Evolutionary conservation across 2,113 vertebrate species (phyloP), one percentile per base, ranked within the genome.

Genomic region (Leptobrachium ailaonicum): DNA sequence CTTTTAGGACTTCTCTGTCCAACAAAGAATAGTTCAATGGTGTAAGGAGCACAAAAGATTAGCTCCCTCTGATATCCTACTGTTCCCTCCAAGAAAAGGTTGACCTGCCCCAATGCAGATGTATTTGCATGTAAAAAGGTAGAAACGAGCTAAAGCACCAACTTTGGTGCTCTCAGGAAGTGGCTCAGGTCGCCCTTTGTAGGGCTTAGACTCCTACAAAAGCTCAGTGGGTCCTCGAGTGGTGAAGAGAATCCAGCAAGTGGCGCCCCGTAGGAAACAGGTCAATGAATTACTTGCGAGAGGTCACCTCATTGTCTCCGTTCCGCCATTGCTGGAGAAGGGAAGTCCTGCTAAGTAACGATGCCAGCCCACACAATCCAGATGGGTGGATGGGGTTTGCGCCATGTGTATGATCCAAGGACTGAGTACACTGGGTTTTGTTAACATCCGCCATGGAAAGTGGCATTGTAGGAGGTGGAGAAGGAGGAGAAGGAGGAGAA

Each of bases 401-500:
- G 42, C 79, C 77, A 81, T 70, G 64, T 41, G 63, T 50, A 50
- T 8, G 8, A 50, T 5, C 47, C 47, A 8, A 54, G 0, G 2
- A 47, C 44, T 82, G 82, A 88, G 87, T 85, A 75, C 0, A 1
- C 81, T 79, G 82, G 20, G 74, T 62, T 67, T 81, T 58, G 68
- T 78, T 79, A 20, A 42, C 3, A 83, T 80, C 70, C 63, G 82
- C 6, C 53, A 82, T 74, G 77, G 8, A 87, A 84, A 77, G 40
- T 80, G 83, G 90, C 87, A 32, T 40, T 82, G 85, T 83, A 88
- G 87, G 20, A 10, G 91, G 89, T 82, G 76, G 75, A 76, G 12
- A 60, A 73, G 82, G 74, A 85, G 88, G 83, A 88, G 87, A 44
- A 10, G 91, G 89, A 83, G 76, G 75, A 76, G 12, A 60, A 73